Percentiles rank a stretch among this genome's conserved stretches.
Conservation (phyloP, 1,140 invertebrate genomes). For the Megalopta genalis region DNA sequence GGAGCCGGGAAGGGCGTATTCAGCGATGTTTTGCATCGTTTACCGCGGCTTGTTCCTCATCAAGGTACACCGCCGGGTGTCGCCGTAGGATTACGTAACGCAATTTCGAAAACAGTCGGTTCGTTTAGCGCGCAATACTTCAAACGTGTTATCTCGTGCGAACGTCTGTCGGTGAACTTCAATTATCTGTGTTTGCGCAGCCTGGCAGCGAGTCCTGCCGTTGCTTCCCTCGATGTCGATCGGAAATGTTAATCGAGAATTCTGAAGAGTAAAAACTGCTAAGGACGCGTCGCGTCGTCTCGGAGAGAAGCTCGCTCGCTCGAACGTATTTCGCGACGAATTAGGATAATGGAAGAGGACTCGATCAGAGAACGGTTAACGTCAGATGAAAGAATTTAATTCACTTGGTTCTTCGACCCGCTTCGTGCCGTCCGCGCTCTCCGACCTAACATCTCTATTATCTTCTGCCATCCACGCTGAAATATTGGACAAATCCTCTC, state of each 20-base stretch:
- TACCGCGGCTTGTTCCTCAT: too few relatives aligned
- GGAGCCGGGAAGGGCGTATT: too few relatives aligned
- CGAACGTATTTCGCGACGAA: neutral
- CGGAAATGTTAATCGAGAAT: neutral
- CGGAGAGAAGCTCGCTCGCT: neutral
- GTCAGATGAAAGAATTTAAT: constrained; percentile 50
- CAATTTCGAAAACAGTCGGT: neutral
- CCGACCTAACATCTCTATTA: constrained; percentile 53
- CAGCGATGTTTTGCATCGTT: too few relatives aligned
- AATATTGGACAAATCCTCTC: constrained; percentile 61
- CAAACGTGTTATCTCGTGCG: neutral
- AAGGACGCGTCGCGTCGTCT: neutral
- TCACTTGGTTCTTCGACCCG: constrained; percentile 41
- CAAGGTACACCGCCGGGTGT: too few relatives aligned
- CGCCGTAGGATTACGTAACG: neutral
- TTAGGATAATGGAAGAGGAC: constrained; percentile 18
- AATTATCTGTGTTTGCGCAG: neutral
- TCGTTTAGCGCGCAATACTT: neutral
- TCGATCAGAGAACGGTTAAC: constrained; percentile 26
- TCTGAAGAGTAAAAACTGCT: neutral
- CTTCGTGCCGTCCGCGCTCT: neutral
- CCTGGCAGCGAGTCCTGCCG: neutral
- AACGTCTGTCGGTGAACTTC: neutral
- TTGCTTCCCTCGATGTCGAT: neutral
- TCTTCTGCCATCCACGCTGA: constrained; percentile 49